Percentiles rank a stretch among this genome's conserved stretches.
phyloP scores from a whole-genome alignment of 1,140 invertebrate species.

The Lamellibrachia luymesi region DNA sequence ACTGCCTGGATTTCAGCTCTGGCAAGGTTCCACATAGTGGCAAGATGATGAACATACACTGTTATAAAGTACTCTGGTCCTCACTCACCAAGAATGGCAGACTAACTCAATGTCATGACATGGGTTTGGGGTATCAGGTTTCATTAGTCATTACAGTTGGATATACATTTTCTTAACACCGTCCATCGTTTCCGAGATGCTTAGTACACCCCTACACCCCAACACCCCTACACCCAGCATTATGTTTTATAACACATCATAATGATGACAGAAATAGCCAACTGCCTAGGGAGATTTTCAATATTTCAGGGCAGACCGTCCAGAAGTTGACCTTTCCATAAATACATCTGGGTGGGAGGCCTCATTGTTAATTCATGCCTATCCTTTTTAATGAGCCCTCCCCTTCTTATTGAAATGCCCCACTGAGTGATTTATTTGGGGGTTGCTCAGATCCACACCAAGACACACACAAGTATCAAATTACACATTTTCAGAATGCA shows the following conservation, averaged over 20 bases:
- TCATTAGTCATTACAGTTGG: too few species aligned
- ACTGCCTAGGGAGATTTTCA: background rate
- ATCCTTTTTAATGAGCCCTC: background rate
- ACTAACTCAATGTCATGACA: too few species aligned
- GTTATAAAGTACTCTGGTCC: too few species aligned
- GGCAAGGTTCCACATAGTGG: too few species aligned
- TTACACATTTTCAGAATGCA: background rate
- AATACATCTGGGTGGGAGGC: background rate
- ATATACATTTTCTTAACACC: background rate
- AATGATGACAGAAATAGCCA: background rate
- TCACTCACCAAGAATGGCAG: too few species aligned
- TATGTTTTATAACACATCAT: background rate
- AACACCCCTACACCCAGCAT: background rate
- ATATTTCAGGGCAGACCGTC: background rate
- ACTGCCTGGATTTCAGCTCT: too few species aligned
- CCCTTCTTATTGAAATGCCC: background rate
- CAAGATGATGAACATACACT: too few species aligned
- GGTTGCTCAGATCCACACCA: background rate
- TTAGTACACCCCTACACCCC: background rate
- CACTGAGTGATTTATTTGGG: background rate
- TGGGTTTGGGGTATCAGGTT: too few species aligned
- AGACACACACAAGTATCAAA: background rate
- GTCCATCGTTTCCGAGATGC: background rate
- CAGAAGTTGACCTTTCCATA: background rate
- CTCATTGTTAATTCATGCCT: background rate